phyloP scores from a whole-genome alignment of 2,113 vertebrate genomes.

The Heloderma charlesbogerti region DNA sequence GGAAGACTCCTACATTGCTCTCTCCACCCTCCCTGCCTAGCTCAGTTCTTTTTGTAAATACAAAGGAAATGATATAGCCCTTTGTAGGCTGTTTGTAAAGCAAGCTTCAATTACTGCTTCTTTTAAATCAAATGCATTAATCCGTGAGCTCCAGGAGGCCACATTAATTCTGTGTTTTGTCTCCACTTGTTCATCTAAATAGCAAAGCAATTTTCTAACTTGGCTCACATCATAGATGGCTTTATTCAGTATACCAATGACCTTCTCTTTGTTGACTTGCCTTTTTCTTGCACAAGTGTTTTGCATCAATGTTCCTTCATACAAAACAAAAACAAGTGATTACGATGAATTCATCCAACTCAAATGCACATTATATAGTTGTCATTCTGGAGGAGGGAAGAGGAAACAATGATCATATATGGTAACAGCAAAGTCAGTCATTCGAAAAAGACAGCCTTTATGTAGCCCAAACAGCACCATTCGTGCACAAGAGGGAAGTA shows the following conservation, averaged over 20 bases:
- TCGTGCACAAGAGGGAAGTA: not conserved
- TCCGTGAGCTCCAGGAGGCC: not conserved
- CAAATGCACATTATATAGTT: not conserved
- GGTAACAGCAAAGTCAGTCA: no score
- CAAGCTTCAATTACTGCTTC: fast-evolving
- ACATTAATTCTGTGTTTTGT: not conserved
- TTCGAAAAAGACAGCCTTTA: not conserved
- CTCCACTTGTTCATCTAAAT: conserved; percentile 17
- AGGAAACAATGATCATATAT: not conserved
- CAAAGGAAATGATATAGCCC: not conserved
- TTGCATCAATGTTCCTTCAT: not conserved
- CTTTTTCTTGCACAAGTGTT: not conserved
- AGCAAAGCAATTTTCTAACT: not conserved
- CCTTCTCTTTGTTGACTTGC: not conserved
- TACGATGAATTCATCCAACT: not conserved
- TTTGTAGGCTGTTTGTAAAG: not conserved
- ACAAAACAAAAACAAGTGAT: not conserved
- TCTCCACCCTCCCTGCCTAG: fast-evolving
- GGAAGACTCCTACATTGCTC: not conserved
- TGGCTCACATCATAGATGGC: not conserved
- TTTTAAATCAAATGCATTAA: not conserved
- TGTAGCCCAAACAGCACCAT: not conserved
- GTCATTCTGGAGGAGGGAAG: not conserved
- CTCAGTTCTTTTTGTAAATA: not conserved
- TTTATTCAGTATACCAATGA: not conserved